phyloP scores from a whole-genome alignment of 2,797 vertebrate genomes.

The Etheostoma perlongum region DNA sequence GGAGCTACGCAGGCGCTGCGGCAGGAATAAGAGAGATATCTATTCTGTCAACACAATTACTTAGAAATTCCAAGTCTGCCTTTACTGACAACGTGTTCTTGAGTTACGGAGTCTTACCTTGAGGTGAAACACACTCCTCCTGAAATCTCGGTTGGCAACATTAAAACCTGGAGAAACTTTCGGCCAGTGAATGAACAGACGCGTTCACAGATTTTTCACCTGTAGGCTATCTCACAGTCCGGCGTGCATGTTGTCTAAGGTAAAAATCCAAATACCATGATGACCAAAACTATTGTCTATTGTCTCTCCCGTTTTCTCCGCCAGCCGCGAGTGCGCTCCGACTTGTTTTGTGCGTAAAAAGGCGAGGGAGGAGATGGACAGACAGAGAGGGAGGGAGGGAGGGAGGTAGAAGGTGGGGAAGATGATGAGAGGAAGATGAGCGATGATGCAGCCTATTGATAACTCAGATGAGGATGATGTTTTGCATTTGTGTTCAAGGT shows the following conservation, averaged over 20 bases:
- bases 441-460: conserved; percentile 75
- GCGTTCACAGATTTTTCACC: conserved; percentile 54
- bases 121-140: conserved; percentile 89
- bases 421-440: conserved; percentile 75
- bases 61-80: conserved; percentile 5
- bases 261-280: conserved; percentile 76
- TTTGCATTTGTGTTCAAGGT: conserved; percentile 57
- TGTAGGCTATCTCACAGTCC: conserved; percentile 62
- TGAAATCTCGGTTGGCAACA: conserved; percentile 88
- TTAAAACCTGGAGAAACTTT: conserved; percentile 79
- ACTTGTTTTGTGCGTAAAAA: conserved; percentile 79
- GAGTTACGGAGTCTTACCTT: conserved; percentile 80
- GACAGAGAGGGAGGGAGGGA: conserved; percentile 69
- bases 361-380: conserved; percentile 81
- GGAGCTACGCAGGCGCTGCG: not conserved
- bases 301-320: conserved; percentile 71
- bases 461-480: conserved; percentile 63
- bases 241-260: conserved; percentile 53
- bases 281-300: conserved; percentile 74
- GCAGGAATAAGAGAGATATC: conserved; percentile 4
- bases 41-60: not conserved
- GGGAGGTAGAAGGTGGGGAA: conserved; percentile 77
- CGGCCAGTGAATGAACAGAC: conserved; percentile 48
- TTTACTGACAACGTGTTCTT: conserved; percentile 56
- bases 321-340: conserved; percentile 71